Evolutionary conservation across 2,888 invertebrate genomes (phyloP).

Genomic region (Leptinotarsa haldemani): DNA sequence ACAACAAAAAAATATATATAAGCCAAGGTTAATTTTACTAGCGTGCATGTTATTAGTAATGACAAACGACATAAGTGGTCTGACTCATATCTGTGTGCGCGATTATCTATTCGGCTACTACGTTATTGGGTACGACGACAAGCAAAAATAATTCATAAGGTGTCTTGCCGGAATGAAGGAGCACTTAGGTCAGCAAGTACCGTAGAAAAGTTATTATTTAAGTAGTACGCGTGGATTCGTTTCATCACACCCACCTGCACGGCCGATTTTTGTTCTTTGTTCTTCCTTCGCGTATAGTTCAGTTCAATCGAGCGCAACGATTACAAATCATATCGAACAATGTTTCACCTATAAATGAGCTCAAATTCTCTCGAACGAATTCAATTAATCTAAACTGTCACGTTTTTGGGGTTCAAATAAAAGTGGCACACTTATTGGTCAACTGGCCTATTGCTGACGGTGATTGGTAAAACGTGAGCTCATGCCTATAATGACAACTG

Average conservation of each 20-base stretch:
- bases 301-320: background rate
- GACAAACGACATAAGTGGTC: conserved; percentile 30
- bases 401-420: too few relatives aligned
- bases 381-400: too few relatives aligned
- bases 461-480: too few relatives aligned
- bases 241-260: conserved; percentile 23
- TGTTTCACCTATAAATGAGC: background rate
- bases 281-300: background rate
- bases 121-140: conserved; percentile 7
- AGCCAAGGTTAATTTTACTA: conserved; percentile 40
- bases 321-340: background rate
- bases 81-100: conserved; percentile 33
- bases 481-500: too few relatives aligned
- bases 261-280: conserved; percentile 1
- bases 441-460: too few relatives aligned
- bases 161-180: conserved; percentile 33
- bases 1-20: conserved; percentile 28
- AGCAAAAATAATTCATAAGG: conserved; percentile 24
- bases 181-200: conserved; percentile 39
- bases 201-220: conserved; percentile 23
- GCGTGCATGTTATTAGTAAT: conserved; percentile 22
- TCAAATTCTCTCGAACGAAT: background rate
- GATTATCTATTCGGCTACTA: background rate
- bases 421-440: too few relatives aligned
- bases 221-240: conserved; percentile 16